A percentile compares a stretch with the other conserved stretches of the same genome.
Conservation (phyloP, 2,888 invertebrate genomes). For the Monochamus alternatus region DNA sequence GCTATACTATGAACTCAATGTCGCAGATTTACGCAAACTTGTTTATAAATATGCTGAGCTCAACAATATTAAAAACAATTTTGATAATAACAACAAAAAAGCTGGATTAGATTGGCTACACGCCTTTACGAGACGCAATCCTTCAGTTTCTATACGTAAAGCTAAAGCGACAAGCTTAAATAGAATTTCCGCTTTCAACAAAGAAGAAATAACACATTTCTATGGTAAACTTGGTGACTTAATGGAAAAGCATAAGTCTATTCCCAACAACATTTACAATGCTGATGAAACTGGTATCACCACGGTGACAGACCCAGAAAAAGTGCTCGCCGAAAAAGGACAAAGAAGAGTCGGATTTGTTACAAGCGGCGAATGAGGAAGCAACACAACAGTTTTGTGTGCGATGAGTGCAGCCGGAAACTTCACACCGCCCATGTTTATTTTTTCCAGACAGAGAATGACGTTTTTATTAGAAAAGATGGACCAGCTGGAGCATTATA, state of each 20-base stretch:
- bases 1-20: slow-evolving; percentile 41
- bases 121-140: slow-evolving; percentile 46
- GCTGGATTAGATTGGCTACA: slow-evolving; percentile 48
- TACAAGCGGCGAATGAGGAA: not conserved
- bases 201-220: not conserved
- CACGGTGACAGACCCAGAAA: not conserved
- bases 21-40: slow-evolving; percentile 40
- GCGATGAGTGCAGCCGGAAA: not conserved
- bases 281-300: not conserved
- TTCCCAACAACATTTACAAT: not conserved
- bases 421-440: not conserved
- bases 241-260: slow-evolving; percentile 4
- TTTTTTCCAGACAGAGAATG: not conserved
- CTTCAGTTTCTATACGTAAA: slow-evolving; percentile 37
- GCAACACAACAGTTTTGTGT: not conserved
- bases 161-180: not conserved
- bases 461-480: not conserved
- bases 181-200: not conserved
- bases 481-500: slow-evolving; percentile 46
- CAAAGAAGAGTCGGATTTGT: slow-evolving; percentile 4
- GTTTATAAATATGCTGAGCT: slow-evolving; percentile 52
- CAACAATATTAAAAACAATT: slow-evolving; percentile 52
- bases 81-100: slow-evolving; percentile 51
- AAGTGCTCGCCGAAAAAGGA: not conserved
- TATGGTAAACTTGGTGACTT: not conserved